Conservation (phyloP, 2,113 vertebrate species). For the Dasypus novemcinctus region DNA sequence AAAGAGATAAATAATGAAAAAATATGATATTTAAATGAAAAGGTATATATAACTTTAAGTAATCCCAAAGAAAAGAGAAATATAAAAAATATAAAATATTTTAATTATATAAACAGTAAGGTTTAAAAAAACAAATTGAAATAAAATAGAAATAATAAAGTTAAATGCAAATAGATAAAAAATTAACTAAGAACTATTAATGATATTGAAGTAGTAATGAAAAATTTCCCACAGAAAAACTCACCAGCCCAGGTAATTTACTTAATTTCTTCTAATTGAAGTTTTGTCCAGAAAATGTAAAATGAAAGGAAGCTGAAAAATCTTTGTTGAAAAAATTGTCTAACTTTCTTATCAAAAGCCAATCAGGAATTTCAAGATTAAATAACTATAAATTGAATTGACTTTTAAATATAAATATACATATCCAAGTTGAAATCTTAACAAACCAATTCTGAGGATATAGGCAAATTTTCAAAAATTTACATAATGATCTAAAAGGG, state of each 20-base stretch:
- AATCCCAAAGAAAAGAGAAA: too few relatives aligned
- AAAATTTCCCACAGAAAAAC: not conserved
- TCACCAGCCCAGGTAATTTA: not conserved
- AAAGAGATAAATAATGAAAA: too few relatives aligned
- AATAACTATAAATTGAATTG: not conserved
- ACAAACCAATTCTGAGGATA: accelerated
- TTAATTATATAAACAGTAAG: too few relatives aligned
- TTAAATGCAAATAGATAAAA: not conserved
- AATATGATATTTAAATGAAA: too few relatives aligned
- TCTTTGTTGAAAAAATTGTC: not conserved
- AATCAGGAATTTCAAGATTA: not conserved
- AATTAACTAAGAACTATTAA: not conserved
- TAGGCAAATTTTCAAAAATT: not conserved
- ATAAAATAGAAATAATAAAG: too few relatives aligned
- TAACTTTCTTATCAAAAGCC: not conserved
- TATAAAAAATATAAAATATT: too few relatives aligned
- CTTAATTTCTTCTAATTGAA: not conserved
- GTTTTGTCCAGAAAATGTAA: not conserved
- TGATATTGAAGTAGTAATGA: not conserved
- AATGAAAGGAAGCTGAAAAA: not conserved
- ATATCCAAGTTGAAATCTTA: not conserved
- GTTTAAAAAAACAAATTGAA: too few relatives aligned
- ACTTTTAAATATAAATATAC: accelerated
- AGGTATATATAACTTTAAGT: too few relatives aligned
- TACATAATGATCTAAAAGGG: not conserved